phyloP scores from a whole-genome alignment of 2,888 invertebrate genomes.

The Aleiodes testaceus region DNA sequence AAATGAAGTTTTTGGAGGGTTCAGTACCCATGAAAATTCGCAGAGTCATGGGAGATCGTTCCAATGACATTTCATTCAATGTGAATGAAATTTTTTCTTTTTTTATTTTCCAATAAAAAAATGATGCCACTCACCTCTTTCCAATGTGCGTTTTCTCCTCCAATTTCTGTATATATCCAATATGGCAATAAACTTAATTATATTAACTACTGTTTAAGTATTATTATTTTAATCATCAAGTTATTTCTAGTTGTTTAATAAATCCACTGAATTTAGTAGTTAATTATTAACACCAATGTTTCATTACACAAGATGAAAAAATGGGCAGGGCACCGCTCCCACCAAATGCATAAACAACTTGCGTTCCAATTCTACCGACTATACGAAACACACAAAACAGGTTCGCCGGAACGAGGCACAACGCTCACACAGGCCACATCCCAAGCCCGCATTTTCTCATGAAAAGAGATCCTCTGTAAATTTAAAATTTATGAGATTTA shows the following conservation, averaged over 20 bases:
- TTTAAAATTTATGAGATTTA: constrained; percentile 8
- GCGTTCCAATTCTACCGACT: constrained; percentile 62
- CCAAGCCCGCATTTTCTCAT: constrained; percentile 58
- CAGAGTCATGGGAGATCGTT: neutral
- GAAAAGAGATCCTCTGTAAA: constrained; percentile 59
- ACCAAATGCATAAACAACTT: constrained; percentile 62
- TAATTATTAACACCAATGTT: constrained; percentile 8
- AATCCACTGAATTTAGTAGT: neutral
- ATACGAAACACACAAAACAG: constrained; percentile 59
- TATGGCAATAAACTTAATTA: constrained; percentile 11
- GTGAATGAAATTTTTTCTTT: neutral
- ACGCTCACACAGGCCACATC: constrained; percentile 60
- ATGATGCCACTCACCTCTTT: constrained; percentile 16
- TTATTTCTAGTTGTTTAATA: no score
- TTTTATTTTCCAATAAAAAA: neutral
- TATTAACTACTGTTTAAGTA: neutral
- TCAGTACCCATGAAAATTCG: neutral
- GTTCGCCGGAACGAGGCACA: constrained; percentile 62
- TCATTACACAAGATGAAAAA: constrained; percentile 21
- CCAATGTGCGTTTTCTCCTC: neutral
- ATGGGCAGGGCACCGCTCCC: constrained; percentile 52
- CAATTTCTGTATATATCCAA: constrained; percentile 18
- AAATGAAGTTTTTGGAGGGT: no score
- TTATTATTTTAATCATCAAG: neutral
- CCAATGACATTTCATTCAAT: neutral